Conservation (phyloP, 2,888 invertebrate genomes). For the Eupithecia centaureata region DNA sequence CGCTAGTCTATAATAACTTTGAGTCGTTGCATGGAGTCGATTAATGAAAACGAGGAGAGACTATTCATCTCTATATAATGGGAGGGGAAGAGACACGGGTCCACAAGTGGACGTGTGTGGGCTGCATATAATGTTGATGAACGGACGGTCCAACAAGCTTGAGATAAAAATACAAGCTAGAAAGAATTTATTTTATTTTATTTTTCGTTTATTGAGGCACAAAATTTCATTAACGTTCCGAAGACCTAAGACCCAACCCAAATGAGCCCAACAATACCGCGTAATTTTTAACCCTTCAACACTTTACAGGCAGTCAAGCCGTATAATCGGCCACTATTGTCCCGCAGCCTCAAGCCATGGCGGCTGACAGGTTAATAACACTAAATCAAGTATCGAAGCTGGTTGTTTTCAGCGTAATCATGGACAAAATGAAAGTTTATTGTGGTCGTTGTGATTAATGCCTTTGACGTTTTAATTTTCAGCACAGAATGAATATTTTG, state of each 20-base stretch:
- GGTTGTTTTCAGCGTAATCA: conserved; percentile 65
- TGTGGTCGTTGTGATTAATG: conserved; percentile 44
- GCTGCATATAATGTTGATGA: neutral
- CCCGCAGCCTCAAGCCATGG: conserved; percentile 48
- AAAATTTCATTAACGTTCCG: neutral
- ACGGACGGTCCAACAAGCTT: neutral
- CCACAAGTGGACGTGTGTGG: no score
- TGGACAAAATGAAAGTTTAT: conserved; percentile 64
- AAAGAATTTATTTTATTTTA: neutral
- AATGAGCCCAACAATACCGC: neutral
- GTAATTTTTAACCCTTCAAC: conserved; percentile 9
- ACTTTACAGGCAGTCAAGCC: conserved; percentile 46
- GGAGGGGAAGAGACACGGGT: no score
- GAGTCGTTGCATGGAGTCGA: neutral
- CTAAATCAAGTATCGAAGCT: conserved; percentile 70
- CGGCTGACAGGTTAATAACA: conserved; percentile 76
- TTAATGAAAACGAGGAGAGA: no score
- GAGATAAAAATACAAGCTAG: neutral
- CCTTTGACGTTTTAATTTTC: conserved; percentile 40
- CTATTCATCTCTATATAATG: no score
- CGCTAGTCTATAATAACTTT: no score
- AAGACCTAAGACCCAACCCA: neutral
- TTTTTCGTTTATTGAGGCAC: no score
- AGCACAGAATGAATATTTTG: conserved; percentile 19
- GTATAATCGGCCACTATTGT: conserved; percentile 66